Evolutionary conservation across 2,888 invertebrate genomes (phyloP).

Genomic region (Allygus modestus): DNA sequence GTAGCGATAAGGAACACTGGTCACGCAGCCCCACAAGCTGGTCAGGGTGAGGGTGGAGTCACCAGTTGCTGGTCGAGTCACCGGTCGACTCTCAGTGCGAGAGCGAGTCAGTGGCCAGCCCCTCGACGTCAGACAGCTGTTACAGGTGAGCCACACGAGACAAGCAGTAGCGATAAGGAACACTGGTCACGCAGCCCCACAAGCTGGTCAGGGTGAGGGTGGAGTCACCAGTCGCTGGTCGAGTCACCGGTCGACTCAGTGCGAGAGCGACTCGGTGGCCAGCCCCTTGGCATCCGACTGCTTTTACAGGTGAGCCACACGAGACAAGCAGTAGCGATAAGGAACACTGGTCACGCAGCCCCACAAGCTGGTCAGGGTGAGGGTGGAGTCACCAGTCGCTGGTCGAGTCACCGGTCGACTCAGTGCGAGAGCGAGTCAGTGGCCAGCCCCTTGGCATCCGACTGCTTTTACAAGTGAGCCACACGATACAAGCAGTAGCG

Average conservation of each 20-base stretch:
- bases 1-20: too few species aligned
- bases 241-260: conserved; percentile 52
- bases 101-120: conserved; percentile 65
- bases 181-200: conserved; percentile 67
- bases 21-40: conserved; percentile 67
- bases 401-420: conserved; percentile 56
- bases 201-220: conserved; percentile 65
- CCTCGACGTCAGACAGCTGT: conserved; percentile 69
- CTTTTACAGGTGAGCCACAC: conserved; percentile 71
- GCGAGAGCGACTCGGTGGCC: conserved; percentile 63
- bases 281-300: conserved; percentile 61
- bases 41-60: conserved; percentile 64
- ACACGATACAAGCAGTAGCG: too few species aligned
- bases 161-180: too few species aligned
- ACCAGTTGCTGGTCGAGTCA: conserved; percentile 54
- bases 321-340: too few species aligned
- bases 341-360: conserved; percentile 67
- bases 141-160: conserved; percentile 69
- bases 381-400: conserved; percentile 61
- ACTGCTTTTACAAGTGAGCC: conserved; percentile 71
- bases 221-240: conserved; percentile 55
- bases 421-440: conserved; percentile 56
- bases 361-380: conserved; percentile 65
- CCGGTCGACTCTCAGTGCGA: conserved; percentile 38
- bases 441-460: conserved; percentile 62